phyloP scores from a whole-genome alignment of 2,113 vertebrate genomes.

The Bostrychus sinensis region DNA sequence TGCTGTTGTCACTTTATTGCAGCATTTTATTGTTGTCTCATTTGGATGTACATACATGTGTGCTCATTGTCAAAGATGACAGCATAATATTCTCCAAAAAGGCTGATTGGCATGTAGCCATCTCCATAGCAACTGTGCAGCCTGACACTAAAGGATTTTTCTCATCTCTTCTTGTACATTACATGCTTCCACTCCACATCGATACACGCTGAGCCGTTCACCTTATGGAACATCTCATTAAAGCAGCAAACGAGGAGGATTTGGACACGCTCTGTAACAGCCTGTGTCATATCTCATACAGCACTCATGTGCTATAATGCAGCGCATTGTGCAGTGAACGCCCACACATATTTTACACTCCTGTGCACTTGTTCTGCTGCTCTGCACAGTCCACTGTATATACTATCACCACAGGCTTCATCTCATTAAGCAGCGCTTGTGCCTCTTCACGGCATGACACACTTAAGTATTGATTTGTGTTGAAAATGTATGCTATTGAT shows the following conservation, averaged over 20 bases:
- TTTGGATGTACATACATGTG: conserved; percentile 3
- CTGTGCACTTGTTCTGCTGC: conserved; percentile 44
- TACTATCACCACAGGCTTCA: not conserved
- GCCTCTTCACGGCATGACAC: not conserved
- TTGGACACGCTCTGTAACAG: conserved; percentile 15
- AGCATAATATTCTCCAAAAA: conserved; percentile 52
- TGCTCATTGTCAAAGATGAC: conserved; percentile 47
- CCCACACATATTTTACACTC: conserved; percentile 47
- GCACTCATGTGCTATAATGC: conserved; percentile 49
- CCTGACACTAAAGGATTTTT: conserved; percentile 36
- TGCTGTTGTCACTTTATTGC: not conserved
- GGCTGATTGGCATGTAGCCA: conserved; percentile 58
- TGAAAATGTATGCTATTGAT: conserved; percentile 17
- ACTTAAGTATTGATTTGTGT: not conserved
- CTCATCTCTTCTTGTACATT: conserved; percentile 9
- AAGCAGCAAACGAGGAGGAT: not conserved
- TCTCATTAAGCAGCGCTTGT: conserved; percentile 1
- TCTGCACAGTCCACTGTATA: conserved; percentile 18
- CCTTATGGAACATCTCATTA: conserved; percentile 11
- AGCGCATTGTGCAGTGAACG: conserved; percentile 51
- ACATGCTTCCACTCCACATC: conserved; percentile 28
- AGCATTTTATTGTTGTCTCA: not conserved
- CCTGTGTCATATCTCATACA: conserved; percentile 41
- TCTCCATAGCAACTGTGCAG: conserved; percentile 74
- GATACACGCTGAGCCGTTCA: conserved; percentile 9